Conservation (phyloP, 2,113 vertebrate species). For the Stegostoma tigrinum region DNA sequence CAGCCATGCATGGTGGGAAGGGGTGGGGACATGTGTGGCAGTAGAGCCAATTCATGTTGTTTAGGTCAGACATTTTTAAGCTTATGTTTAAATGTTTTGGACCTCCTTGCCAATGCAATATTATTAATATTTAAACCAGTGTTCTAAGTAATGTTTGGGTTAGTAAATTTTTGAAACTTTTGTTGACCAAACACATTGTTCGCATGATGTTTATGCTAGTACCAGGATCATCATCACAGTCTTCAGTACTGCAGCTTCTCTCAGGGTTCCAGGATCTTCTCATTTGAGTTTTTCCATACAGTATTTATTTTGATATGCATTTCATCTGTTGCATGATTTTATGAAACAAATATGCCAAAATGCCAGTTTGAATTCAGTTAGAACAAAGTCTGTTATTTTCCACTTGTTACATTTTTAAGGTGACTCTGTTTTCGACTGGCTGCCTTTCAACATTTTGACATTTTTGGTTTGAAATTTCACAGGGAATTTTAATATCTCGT, state of each 20-base stretch:
- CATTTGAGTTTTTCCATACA: neutral
- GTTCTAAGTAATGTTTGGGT: neutral
- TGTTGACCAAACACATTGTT: constrained; percentile 15
- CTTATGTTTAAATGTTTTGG: neutral
- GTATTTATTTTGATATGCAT: neutral
- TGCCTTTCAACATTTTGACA: neutral
- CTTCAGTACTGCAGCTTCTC: constrained; percentile 15
- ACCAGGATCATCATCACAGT: constrained; percentile 3
- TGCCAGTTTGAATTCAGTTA: neutral
- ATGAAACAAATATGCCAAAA: neutral
- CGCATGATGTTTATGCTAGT: neutral
- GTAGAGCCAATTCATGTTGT: no score
- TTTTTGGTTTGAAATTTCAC: constrained; percentile 5
- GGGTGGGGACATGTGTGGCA: neutral
- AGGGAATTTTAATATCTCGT: neutral
- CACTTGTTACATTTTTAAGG: neutral
- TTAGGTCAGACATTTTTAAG: neutral
- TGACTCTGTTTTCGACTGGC: neutral
- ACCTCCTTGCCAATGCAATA: neutral
- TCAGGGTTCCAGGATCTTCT: constrained; percentile 31
- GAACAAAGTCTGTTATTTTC: neutral
- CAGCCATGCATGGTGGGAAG: neutral
- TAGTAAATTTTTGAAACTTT: constrained; percentile 13
- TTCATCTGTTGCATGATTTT: neutral
- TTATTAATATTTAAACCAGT: constrained; percentile 2